Percentiles rank a stretch among this genome's conserved stretches.
Conservation (phyloP, 2,888 invertebrate species). For the Antitype chi region DNA sequence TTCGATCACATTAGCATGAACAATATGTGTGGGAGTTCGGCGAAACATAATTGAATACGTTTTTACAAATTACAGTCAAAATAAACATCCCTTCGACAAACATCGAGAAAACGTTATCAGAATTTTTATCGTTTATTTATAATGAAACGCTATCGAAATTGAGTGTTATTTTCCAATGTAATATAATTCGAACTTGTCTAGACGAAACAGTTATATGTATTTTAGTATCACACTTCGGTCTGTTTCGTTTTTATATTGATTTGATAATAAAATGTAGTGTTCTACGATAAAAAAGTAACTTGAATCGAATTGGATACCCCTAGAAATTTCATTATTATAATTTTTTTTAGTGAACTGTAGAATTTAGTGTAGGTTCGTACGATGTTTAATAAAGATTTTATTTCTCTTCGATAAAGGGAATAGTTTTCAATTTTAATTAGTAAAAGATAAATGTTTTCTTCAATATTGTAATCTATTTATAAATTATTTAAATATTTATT, state of each 20-base stretch:
- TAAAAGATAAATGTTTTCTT: not conserved
- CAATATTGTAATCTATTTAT: not conserved
- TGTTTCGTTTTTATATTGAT: conserved; percentile 31
- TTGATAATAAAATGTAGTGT: conserved; percentile 31
- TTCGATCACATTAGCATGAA: not conserved
- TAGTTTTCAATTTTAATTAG: not conserved
- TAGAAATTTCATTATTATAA: not conserved
- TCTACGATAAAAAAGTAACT: not conserved
- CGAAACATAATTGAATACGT: conserved; percentile 17
- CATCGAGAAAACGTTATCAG: conserved; percentile 1
- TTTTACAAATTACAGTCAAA: not conserved
- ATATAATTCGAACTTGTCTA: conserved; percentile 51
- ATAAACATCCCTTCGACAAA: not conserved
- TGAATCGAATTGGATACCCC: not conserved
- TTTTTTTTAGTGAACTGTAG: too few relatives aligned
- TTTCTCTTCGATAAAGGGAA: not conserved
- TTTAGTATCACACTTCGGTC: conserved; percentile 58
- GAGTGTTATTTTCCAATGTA: conserved; percentile 45
- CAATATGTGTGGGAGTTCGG: not conserved
- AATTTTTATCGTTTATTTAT: conserved; percentile 24
- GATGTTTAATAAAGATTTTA: not conserved
- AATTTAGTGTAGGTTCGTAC: not conserved
- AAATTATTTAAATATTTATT: too few relatives aligned
- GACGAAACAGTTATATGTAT: conserved; percentile 43
- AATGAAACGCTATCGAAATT: conserved; percentile 17